Evolutionary conservation across 2,888 invertebrate genomes (phyloP).

Genomic region (Oegoconia quadripuncta): DNA sequence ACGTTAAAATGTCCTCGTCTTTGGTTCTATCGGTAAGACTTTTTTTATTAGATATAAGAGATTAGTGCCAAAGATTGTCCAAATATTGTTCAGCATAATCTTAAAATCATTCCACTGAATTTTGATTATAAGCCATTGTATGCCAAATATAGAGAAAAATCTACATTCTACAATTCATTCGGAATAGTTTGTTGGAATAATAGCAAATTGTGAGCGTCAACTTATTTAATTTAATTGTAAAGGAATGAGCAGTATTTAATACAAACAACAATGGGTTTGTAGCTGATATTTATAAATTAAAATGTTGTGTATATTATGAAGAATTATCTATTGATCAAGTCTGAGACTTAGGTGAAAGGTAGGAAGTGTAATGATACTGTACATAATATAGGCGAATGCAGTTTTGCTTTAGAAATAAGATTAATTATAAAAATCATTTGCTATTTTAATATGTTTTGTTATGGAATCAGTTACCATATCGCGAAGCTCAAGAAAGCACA

Average conservation of each 20-base stretch:
- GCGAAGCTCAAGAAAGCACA: slow-evolving; percentile 69
- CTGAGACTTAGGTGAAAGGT: slow-evolving; percentile 39
- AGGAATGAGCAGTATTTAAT: neutral
- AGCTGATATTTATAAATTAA: slow-evolving; percentile 24
- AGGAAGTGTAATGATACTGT: slow-evolving; percentile 56
- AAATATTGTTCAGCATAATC: slow-evolving; percentile 63
- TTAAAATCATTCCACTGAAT: slow-evolving; percentile 65
- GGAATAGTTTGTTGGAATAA: slow-evolving; percentile 8
- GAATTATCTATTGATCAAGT: slow-evolving; percentile 13
- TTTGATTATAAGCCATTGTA: slow-evolving; percentile 56
- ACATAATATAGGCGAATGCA: slow-evolving; percentile 37
- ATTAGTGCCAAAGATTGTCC: slow-evolving; percentile 77
- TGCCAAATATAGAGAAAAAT: slow-evolving; percentile 54
- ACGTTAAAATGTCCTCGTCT: slow-evolving; percentile 33
- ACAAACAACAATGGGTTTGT: slow-evolving; percentile 24
- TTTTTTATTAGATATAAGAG: slow-evolving; percentile 55
- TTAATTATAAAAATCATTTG: slow-evolving; percentile 30
- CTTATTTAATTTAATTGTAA: neutral
- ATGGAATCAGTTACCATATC: slow-evolving; percentile 62
- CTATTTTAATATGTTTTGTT: slow-evolving; percentile 34
- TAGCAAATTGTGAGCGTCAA: neutral
- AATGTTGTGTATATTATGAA: slow-evolving; percentile 49
- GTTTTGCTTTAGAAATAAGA: slow-evolving; percentile 38
- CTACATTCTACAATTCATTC: neutral
- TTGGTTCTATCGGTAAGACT: slow-evolving; percentile 57